Evolutionary conservation across 2,113 vertebrate species (phyloP), one percentile per base, ranked within the genome.

Genomic region (Rhineura floridana): DNA sequence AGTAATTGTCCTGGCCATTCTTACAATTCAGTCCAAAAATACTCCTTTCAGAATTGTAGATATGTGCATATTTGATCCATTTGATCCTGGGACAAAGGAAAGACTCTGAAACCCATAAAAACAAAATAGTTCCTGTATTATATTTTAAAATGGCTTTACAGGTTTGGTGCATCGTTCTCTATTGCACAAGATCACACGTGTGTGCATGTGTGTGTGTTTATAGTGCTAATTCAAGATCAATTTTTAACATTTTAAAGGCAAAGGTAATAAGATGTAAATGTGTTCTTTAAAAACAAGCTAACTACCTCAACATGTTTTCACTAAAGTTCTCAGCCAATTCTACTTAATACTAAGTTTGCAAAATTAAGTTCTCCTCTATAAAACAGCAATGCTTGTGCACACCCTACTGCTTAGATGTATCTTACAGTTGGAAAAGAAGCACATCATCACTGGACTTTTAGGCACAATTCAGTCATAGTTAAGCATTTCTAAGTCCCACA

Each of bases 1-100:
- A 94, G 90, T 90, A 92, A 96, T 90, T 91, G 92, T 83, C 91
- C 91, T 42, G 23, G 10, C 5, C 92, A 94, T 91, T 95, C 92
- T 95, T 92, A 95, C 92, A 94, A 94, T 94, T 95, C 15, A n/a
- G 6, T 21, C 10, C n/a, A 13, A 59, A 59, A 59, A 59, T 59
- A 59, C n/a, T n/a, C 12, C n/a, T 33, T 70, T 36, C 9, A n/a
- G 12, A 70, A 70, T n/a, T n/a, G 12, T 42, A 21, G 39, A 55
- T 36, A 36, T 36, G 10, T 62, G 25, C 25, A 67, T 15, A 70
- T 11, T 28, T 28, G 46, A 33, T 36, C 11, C 23, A 44, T 59
- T 75, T 30, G 25, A 44, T 39, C 8, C 48, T 36, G 19, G 19
- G 21, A 30, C 1, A 48, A 44, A 63, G 44, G 48, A 69, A 65